Evolutionary conservation across 2,888 invertebrate genomes (phyloP).

Genomic region (Agonopterix heracliana): DNA sequence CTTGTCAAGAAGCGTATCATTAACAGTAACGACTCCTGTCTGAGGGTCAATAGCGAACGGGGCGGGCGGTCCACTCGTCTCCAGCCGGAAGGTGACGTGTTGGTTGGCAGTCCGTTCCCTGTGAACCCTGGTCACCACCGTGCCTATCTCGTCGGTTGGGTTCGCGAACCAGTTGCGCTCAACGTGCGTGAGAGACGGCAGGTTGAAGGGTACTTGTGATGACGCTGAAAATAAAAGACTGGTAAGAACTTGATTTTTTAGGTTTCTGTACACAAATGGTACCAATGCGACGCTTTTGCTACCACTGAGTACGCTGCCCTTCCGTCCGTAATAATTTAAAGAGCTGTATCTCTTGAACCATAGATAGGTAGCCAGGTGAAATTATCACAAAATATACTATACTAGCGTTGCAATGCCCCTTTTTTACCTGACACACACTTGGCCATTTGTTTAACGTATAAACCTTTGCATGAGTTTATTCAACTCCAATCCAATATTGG

Average conservation of each 20-base stretch:
- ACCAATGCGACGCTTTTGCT: too few species aligned
- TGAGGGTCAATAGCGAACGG: constrained; percentile 86
- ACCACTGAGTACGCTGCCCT: background rate
- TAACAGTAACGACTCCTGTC: constrained; percentile 86
- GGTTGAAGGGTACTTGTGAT: constrained; percentile 71
- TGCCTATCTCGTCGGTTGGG: constrained; percentile 83
- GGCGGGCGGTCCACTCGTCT: constrained; percentile 75
- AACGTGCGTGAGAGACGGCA: constrained; percentile 82
- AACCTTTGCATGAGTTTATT: too few species aligned
- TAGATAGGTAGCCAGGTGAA: too few species aligned
- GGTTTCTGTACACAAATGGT: too few species aligned
- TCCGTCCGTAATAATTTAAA: too few species aligned
- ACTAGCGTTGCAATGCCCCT: too few species aligned
- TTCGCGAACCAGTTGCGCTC: constrained; percentile 85
- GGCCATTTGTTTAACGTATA: too few species aligned
- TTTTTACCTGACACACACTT: too few species aligned
- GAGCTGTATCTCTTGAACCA: too few species aligned
- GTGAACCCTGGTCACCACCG: constrained; percentile 81
- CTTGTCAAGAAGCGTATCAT: constrained; percentile 84
- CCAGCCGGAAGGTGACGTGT: constrained; percentile 81
- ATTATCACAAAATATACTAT: too few species aligned
- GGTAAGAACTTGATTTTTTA: background rate
- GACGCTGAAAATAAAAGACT: constrained; percentile 37
- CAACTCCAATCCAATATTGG: too few species aligned
- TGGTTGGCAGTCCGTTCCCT: constrained; percentile 81